Evolutionary conservation across 2,888 invertebrate species (phyloP), one percentile per base, ranked within the genome.

Genomic region (Sericinus montela): DNA sequence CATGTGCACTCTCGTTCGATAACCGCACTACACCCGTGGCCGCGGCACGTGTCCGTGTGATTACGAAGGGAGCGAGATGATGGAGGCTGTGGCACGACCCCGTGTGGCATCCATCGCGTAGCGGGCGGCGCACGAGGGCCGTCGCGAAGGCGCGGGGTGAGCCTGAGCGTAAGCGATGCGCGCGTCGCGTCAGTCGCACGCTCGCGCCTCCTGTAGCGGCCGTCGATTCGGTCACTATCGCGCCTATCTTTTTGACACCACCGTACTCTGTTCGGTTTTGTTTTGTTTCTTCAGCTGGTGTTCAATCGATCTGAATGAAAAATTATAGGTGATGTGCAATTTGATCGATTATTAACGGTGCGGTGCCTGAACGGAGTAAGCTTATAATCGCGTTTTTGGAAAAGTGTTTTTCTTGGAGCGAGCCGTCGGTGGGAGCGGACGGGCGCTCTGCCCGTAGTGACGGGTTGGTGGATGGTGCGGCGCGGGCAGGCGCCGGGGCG

Each of bases 401-500:
- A 78, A 81, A 83, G 82, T 82, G 81, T 79, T 84, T 84, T 83
- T 76, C 76, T 80, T 75, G 75, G 75, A 75, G 72, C 60, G 69
- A 66, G 69, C 68, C 69, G 68, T 69, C 65, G 60, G 63, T 58
- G 60, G 66, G 64, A 60, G 60, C 68, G 71, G 68, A 67, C 68
- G 72, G 68, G 65, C 63, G 56, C 52, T 52, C 56, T 63, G 74
- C 68, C 68, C 70, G 72, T 74, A 69, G 73, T 70, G 77, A 70
- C 67, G 74, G 71, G 67, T 76, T 62, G 83, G 80, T 83, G 84
- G 85, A 86, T 86, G 86, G 83, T 78, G 77, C 73, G 77, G 73
- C 77, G 78, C 74, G 81, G 72, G 79, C 75, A 81, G 81, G 79
- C 82, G 85, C 85, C 85, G 85, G 85, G 85, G 85, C 74, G 86